Evolutionary conservation across 2,797 vertebrate species (phyloP), one percentile per base, ranked within the genome.

Genomic region (Zalophus californianus): DNA sequence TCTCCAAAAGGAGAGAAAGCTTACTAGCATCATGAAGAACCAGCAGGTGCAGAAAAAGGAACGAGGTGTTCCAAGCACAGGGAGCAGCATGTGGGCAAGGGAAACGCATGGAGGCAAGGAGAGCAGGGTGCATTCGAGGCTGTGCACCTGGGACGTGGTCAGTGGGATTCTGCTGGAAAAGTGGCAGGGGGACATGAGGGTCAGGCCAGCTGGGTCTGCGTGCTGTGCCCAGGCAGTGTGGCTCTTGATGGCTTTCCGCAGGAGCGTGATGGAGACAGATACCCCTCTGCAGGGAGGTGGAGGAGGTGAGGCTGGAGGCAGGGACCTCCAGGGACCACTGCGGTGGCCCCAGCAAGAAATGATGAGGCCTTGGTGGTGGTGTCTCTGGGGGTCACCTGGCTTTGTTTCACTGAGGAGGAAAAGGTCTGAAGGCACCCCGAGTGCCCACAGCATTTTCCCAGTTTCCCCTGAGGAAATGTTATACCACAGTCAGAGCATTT

Each of bases 131-230:
- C 38, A 0, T n/a, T 7, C 5, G 38, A 15, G 54, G 62, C 15
- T 21, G 16, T 0, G 16, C 29, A 15, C 2, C 0, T 2, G 27
- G 66, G 60, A 18, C 5, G 0, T 0, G 8, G 27, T 29, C 2
- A 6, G n/a, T 38, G 29, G 0, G 4, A 3, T 44, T 0, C 50
- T 25, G 7, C 44, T 35, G n/a, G 21, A 35, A 14, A 66, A 8
- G 27, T 0, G 0, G 0, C 8, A 0, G 1, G 11, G 6, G 13
- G 5, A 35, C 64, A 4, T 2, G 23, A 58, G 38, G 18, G 21
- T 32, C 23, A 12, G 14, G 21, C 35, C 82, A 27, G 54, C 5
- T 7, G 32, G 25, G n/a, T 7, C 27, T 54, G 3, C 15, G 1
- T 16, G 29, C 91, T 7, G 18, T 9, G 27, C 56, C 16, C 50